phyloP scores from a whole-genome alignment of 2,113 vertebrate species.

The Anhinga anhinga region DNA sequence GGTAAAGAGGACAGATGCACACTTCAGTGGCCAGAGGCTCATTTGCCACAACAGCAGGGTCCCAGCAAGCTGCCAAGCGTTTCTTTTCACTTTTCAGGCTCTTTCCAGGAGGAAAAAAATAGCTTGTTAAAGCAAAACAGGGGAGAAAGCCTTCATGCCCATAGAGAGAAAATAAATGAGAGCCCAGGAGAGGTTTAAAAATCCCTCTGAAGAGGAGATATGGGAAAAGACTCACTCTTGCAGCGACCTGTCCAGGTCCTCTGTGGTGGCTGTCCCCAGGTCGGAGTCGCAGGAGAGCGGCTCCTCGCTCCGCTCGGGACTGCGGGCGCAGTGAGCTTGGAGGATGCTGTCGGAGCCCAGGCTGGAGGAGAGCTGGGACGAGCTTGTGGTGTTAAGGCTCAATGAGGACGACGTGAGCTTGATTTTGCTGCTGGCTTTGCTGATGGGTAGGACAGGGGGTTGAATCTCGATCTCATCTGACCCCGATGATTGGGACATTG shows the following conservation, averaged over 20 bases:
- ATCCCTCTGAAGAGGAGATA: neutral
- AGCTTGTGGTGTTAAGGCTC: conserved; percentile 88
- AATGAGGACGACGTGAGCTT: conserved; percentile 81
- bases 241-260: conserved; percentile 67
- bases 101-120: neutral
- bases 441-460: conserved; percentile 2
- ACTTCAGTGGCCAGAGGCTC: neutral
- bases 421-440: conserved; percentile 39
- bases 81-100: neutral
- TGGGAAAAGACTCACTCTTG: conserved; percentile 82
- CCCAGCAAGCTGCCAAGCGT: rapidly evolving
- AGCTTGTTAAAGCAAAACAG: neutral
- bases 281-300: conserved; percentile 79
- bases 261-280: conserved; percentile 2
- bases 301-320: conserved; percentile 71
- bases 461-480: conserved; percentile 77
- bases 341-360: conserved; percentile 85
- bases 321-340: conserved; percentile 73
- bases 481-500: conserved; percentile 86
- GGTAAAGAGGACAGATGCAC: neutral
- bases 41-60: neutral
- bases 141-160: neutral
- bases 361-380: conserved; percentile 92
- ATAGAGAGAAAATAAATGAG: neutral
- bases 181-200: neutral